Base-by-base conservation (phyloP, 2,113 vertebrate species). In the Dicentrarchus labrax region DNA sequence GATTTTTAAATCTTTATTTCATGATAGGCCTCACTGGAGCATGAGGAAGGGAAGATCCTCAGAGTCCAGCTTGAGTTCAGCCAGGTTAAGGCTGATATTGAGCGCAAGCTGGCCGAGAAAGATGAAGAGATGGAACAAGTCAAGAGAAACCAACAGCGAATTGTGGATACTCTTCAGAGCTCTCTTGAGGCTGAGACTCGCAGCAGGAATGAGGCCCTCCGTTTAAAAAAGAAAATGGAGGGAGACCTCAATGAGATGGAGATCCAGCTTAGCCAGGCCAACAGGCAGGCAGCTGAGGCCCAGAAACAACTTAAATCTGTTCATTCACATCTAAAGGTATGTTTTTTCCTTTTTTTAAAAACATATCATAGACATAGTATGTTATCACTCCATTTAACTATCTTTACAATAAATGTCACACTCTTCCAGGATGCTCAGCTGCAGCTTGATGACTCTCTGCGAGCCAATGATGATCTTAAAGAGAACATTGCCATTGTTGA, bases 31-130 rank as follows among this genome's bases (percentile, higher is more conserved):
- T 96, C 97, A 0, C 93, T 98, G 88, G 97, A 99, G 79, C 97
- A 98, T 0, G 97, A 98, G 76, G 97, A 98, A 36, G 97, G 97
- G 0, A 98, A 98, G 92, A 98, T 98, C 86, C 87, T 98, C 13
- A 84, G 96, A 78, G 95, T 94, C 0, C 97, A 98, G 89, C 93
- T 98, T 57, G 97, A 98, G 91, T 94, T 97, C 77, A 97, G 92
- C 90, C 97, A 98, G 88, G 91, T 95, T 19, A 98, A 98, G 84
- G 96, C 96, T 0, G 97, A 98, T 8, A 94, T 96, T 0, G 97
- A 98, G 68, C 92, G 97, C 15, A 98, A 97, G 75, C 67, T 97
- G 82, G 76, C 94, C 0, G 97, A 98, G 94, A 98, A 97, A 93
- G 97, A 97, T 0, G 97, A 98, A 81, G 97, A 98, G 92, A 95